These are phyloP conservation scores for Mesaphorura yosii DNA, from an alignment of 1,140 invertebrate genomes.

Conservation along the genomic window DNA sequence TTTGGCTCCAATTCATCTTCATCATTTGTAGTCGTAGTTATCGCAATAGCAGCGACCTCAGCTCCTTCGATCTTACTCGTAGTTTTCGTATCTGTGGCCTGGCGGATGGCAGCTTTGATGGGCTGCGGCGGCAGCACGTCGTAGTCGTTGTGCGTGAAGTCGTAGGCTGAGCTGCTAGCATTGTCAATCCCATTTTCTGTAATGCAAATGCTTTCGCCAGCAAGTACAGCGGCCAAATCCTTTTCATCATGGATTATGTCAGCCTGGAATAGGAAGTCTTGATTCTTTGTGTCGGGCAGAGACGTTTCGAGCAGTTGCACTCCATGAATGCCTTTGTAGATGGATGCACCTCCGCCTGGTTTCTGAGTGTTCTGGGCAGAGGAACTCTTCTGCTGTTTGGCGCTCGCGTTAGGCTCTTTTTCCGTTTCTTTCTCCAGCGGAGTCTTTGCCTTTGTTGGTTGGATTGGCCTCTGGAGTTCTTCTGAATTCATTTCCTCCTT, in stretches of 20 bases:
- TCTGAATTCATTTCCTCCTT: too few species aligned
- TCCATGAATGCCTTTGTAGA: constrained; percentile 17
- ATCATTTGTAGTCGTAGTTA: neutral
- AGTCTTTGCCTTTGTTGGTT: neutral
- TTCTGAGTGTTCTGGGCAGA: too few species aligned
- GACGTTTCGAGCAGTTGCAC: constrained; percentile 22
- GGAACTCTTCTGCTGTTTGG: neutral
- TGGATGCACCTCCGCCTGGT: too few species aligned
- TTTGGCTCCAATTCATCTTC: neutral
- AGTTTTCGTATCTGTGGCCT: too few species aligned
- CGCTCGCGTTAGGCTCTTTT: neutral
- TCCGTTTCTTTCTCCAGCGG: neutral
- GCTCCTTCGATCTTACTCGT: neutral
- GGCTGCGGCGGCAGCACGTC: neutral
- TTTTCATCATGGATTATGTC: constrained; percentile 31
- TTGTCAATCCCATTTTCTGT: constrained; percentile 18
- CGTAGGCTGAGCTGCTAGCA: too few species aligned
- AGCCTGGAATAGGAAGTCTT: constrained; percentile 22
- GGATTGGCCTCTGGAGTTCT: too few species aligned
- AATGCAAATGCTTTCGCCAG: constrained; percentile 9
- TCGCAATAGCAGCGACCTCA: neutral
- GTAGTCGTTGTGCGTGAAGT: neutral
- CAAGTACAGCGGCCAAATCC: constrained; percentile 26
- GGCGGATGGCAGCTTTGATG: neutral
- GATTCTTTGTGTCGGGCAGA: constrained; percentile 14